These are phyloP conservation scores for Lasiurus borealis DNA, from an alignment of 2,113 vertebrate species.

Conservation along the genomic window DNA sequence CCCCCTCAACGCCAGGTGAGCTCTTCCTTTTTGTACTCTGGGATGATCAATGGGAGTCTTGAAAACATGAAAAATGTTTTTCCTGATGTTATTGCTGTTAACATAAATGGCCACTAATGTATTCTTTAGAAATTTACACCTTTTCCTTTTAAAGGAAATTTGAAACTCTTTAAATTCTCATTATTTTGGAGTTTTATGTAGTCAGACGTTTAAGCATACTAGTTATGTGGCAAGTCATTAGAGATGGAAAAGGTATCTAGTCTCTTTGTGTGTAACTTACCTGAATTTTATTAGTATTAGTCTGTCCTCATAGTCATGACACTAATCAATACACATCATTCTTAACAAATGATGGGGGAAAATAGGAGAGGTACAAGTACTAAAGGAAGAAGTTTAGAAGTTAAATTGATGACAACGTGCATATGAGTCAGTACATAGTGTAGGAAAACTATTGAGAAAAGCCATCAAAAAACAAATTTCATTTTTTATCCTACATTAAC, in stretches of 20 bases:
- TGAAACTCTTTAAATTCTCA: constrained; percentile 51
- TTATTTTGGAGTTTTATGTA: constrained; percentile 27
- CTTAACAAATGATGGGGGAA: constrained; percentile 23
- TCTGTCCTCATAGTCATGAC: neutral
- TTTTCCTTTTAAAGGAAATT: constrained; percentile 7
- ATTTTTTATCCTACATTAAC: neutral
- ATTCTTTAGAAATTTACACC: neutral
- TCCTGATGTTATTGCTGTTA: neutral
- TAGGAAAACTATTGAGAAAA: neutral
- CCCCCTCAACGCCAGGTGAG: constrained; percentile 97
- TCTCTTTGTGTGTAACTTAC: neutral
- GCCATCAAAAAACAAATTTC: neutral
- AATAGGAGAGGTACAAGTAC: neutral
- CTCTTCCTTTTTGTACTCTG: neutral
- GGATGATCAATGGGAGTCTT: neutral
- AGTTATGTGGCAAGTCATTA: neutral
- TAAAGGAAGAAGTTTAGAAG: neutral
- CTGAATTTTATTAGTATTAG: constrained; percentile 30
- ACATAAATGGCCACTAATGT: neutral
- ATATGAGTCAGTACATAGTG: neutral
- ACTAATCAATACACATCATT: neutral
- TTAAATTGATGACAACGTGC: constrained; percentile 19
- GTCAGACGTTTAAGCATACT: neutral
- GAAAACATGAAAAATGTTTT: constrained; percentile 13
- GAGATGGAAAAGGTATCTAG: neutral